A percentile compares a stretch with the other conserved stretches of the same genome.
phyloP scores from a whole-genome alignment of 2,113 vertebrate species.

The Gopherus evgoodei region DNA sequence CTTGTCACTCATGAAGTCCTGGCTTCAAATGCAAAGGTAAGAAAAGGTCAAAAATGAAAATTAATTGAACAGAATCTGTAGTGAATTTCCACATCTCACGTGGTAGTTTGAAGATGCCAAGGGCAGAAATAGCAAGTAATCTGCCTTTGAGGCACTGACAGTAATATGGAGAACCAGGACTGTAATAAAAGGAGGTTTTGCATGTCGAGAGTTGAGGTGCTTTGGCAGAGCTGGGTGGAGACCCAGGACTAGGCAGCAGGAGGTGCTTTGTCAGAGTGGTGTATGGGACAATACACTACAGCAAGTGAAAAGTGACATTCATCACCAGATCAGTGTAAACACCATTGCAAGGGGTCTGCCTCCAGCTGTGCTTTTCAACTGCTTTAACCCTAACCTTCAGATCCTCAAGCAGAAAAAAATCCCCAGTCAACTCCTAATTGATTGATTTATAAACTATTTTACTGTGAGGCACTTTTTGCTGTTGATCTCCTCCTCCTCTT shows the following conservation, averaged over 20 bases:
- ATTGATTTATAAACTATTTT: not conserved
- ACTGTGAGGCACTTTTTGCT: not conserved
- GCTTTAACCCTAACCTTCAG: not conserved
- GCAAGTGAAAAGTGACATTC: not conserved
- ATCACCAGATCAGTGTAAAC: not conserved
- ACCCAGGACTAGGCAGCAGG: not conserved
- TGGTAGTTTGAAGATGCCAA: not conserved
- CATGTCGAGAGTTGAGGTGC: not conserved
- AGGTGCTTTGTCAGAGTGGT: not conserved
- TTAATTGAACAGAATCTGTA: not conserved
- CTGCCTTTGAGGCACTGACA: not conserved
- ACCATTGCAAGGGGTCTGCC: not conserved
- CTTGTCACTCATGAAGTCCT: not conserved
- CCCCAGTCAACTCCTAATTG: not conserved
- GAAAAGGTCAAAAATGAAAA: not conserved
- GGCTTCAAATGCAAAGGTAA: not conserved
- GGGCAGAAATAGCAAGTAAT: not conserved
- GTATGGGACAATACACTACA: not conserved
- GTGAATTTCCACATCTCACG: not conserved
- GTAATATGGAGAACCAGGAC: not conserved
- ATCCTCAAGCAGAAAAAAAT: not conserved
- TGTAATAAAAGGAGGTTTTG: not conserved
- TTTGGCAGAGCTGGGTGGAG: not conserved
- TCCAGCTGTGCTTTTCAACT: not conserved
- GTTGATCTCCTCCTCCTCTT: not conserved